Evolutionary conservation across 2,797 vertebrate genomes (phyloP).

Genomic region (Typhlichthys eigenmanni): DNA sequence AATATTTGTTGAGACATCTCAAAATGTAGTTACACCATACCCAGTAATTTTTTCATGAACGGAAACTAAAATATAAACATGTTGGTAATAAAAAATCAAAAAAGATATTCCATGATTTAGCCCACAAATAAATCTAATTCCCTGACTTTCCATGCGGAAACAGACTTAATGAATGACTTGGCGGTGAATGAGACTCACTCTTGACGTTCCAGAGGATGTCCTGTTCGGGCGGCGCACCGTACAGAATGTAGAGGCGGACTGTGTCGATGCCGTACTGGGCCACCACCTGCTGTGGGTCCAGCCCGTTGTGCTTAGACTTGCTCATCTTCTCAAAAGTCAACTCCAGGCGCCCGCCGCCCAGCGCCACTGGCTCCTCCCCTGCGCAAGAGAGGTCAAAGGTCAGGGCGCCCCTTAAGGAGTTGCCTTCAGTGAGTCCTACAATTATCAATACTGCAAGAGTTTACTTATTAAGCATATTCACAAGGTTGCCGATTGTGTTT

Average conservation of each 20-base stretch:
- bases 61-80: no score
- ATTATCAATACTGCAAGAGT: neutral
- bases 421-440: neutral
- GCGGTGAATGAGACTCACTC: slow-evolving; percentile 76
- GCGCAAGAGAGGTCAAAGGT: neutral
- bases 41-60: no score
- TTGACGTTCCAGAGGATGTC: slow-evolving; percentile 94
- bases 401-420: neutral
- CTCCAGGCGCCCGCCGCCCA: slow-evolving; percentile 73
- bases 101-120: no score
- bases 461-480: no score
- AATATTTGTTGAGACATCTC: no score
- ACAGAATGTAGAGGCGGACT: slow-evolving; percentile 88
- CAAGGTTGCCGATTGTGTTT: no score
- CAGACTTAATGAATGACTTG: no score
- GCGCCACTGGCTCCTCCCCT: slow-evolving; percentile 82
- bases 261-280: slow-evolving; percentile 90
- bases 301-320: slow-evolving; percentile 94
- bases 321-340: slow-evolving; percentile 98
- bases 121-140: no score
- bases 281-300: slow-evolving; percentile 88
- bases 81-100: no score
- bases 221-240: slow-evolving; percentile 92
- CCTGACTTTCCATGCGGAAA: no score
- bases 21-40: no score